phyloP scores from a whole-genome alignment of 2,888 invertebrate species.

The Cerastis leucographa region DNA sequence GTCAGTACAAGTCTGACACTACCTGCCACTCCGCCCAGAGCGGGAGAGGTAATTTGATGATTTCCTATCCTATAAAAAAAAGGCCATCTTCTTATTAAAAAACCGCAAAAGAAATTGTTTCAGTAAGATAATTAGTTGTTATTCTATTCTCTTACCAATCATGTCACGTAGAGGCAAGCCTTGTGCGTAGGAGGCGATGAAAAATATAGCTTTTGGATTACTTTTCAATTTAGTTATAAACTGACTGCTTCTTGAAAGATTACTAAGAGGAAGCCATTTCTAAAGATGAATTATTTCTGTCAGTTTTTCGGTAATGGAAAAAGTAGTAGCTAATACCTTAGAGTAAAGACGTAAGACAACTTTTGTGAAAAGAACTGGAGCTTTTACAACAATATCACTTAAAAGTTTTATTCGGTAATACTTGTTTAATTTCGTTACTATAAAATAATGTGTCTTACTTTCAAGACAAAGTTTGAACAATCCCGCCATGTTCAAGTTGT shows the following conservation, averaged over 20 bases:
- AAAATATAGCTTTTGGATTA: background rate
- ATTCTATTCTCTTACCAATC: background rate
- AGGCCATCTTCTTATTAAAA: background rate
- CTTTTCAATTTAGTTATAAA: conserved; percentile 6
- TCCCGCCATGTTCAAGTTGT: background rate
- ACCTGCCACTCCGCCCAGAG: no score
- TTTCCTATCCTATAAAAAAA: no score
- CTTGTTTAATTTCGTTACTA: background rate
- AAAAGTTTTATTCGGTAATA: background rate
- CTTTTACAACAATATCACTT: background rate
- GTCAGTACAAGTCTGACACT: no score
- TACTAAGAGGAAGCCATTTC: background rate
- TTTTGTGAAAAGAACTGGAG: background rate
- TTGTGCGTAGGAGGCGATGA: background rate
- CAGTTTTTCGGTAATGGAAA: background rate
- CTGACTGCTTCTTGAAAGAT: conserved; percentile 6
- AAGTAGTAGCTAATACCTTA: conserved; percentile 6
- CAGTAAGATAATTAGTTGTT: background rate
- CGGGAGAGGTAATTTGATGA: no score
- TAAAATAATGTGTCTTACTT: background rate
- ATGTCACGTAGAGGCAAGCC: background rate
- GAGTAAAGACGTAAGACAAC: background rate
- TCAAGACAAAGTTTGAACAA: background rate
- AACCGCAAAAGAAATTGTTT: background rate
- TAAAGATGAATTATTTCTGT: background rate